phyloP scores from a whole-genome alignment of 2,888 invertebrate species.

The Halictus quadricinctus region DNA sequence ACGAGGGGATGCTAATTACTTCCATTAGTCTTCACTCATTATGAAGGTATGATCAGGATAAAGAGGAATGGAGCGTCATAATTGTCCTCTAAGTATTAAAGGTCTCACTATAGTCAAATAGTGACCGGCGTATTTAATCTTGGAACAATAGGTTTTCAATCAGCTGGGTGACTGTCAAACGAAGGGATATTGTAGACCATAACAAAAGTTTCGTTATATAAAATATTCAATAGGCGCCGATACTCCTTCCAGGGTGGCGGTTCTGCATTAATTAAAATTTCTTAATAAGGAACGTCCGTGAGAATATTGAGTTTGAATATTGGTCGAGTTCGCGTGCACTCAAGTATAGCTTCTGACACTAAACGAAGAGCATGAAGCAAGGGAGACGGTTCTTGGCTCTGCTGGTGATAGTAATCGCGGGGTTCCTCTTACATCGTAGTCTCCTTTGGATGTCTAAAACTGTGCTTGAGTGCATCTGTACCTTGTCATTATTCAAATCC shows the following conservation, averaged over 20 bases:
- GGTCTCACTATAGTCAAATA: not conserved
- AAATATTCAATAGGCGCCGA: not conserved
- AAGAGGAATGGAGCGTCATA: not conserved
- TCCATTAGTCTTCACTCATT: not conserved
- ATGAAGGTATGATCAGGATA: not conserved
- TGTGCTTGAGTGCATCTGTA: not conserved
- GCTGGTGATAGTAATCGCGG: not conserved
- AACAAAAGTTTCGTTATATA: not conserved
- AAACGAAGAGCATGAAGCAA: not conserved
- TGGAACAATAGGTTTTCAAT: not conserved
- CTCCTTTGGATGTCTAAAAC: not conserved
- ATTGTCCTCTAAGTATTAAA: not conserved
- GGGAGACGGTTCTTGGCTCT: not conserved
- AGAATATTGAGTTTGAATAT: slow-evolving; percentile 2
- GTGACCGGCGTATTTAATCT: not conserved
- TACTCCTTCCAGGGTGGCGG: not conserved
- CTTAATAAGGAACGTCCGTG: not conserved
- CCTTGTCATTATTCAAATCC: not conserved
- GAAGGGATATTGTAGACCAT: not conserved
- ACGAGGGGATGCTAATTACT: not conserved
- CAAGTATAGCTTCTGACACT: not conserved
- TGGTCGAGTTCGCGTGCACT: not conserved
- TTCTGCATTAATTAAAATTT: not conserved
- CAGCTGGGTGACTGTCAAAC: not conserved
- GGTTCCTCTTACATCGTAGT: not conserved